phyloP scores from a whole-genome alignment of 2,888 invertebrate genomes.

The Ophion obscuratus region DNA sequence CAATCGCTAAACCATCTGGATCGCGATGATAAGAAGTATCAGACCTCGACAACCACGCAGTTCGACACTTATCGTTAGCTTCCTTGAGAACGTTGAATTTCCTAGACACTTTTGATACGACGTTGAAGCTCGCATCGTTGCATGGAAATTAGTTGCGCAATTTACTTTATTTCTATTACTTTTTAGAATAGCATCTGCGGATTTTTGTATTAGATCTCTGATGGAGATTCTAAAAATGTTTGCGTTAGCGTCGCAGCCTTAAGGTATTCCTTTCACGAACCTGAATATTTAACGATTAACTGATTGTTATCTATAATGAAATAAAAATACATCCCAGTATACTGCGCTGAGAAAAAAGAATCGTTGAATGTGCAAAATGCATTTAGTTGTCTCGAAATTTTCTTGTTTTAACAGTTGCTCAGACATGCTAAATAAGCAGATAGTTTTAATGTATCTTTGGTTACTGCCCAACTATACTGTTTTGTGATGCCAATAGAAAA shows the following conservation, averaged over 20 bases:
- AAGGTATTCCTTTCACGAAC: neutral
- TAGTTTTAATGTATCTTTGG: too few species aligned
- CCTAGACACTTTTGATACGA: neutral
- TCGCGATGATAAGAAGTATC: neutral
- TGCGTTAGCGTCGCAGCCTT: neutral
- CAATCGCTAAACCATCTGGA: neutral
- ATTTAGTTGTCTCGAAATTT: too few species aligned
- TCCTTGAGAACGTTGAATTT: neutral
- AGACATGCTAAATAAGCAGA: too few species aligned
- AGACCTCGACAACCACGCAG: neutral
- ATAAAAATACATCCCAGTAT: too few species aligned
- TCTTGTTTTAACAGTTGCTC: too few species aligned
- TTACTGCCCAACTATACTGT: too few species aligned
- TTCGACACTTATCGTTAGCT: neutral
- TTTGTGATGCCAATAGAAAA: too few species aligned
- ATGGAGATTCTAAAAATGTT: neutral
- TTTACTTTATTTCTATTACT: neutral
- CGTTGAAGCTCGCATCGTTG: neutral
- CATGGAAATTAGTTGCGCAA: neutral
- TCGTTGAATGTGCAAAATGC: too few species aligned
- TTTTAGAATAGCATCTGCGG: neutral
- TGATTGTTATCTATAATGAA: too few species aligned
- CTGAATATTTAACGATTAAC: too few species aligned
- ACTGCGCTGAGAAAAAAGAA: too few species aligned
- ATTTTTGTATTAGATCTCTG: neutral